Conservation (phyloP, 2,888 invertebrate species). For the Sesia apiformis region DNA sequence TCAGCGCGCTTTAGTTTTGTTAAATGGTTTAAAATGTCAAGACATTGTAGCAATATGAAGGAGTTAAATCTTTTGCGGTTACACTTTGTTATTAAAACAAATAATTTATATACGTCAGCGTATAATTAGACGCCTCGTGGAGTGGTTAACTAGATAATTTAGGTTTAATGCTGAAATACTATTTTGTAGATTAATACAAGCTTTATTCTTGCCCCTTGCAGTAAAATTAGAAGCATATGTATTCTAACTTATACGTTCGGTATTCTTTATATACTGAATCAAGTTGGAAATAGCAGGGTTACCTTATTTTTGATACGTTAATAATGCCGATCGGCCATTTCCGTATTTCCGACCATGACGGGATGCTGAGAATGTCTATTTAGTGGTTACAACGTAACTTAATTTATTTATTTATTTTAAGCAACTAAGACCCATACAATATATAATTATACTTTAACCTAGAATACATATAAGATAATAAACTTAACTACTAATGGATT, state of each 20-base stretch:
- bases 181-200: neutral
- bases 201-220: neutral
- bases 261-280: neutral
- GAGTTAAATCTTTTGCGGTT: neutral
- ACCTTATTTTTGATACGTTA: too few species aligned
- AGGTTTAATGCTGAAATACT: slow-evolving; percentile 2
- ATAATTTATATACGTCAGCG: slow-evolving; percentile 15
- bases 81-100: slow-evolving; percentile 24
- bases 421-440: too few species aligned
- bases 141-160: slow-evolving; percentile 19
- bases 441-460: too few species aligned
- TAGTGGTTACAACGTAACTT: too few species aligned
- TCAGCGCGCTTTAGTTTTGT: neutral
- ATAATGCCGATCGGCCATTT: too few species aligned
- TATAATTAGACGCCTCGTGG: slow-evolving; percentile 20
- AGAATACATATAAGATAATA: too few species aligned
- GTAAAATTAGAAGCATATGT: neutral
- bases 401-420: too few species aligned
- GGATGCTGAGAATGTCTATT: too few species aligned
- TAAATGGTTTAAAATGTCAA: neutral
- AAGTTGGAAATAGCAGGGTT: too few species aligned
- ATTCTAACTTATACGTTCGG: neutral
- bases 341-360: too few species aligned
- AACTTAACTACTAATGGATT: too few species aligned
- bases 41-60: neutral